Evolutionary conservation across 2,888 invertebrate species (phyloP), one percentile per base, ranked within the genome.

Genomic region (Adelognathus sp.): DNA sequence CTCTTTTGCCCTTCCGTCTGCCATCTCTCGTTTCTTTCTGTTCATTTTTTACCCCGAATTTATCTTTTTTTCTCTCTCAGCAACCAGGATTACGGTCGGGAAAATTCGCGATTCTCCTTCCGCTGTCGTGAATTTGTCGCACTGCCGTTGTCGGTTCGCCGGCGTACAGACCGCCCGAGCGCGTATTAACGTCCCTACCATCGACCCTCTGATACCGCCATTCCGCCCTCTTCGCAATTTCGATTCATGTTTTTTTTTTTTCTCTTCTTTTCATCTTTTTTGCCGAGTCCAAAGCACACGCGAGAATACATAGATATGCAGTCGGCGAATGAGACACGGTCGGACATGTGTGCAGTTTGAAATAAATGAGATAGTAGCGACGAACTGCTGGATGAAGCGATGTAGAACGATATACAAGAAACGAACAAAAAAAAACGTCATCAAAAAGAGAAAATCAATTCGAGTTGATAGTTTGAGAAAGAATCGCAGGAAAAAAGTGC

Each of bases 81-180:
- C 39, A 24, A 56, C 29, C 58, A 46, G 74, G 66, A 79, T 79
- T 79, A 79, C 79, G 74, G 61, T 79, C 36, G 79, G 74, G 50
- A 33, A 79, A 79, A 71, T 79, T 74, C 71, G 75, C 74, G 74
- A 75, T 60, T 70, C 66, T 70, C 71, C 74, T 79, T 79, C 75
- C 75, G 66, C 74, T 66, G 64, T 71, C 74, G 74, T 70, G 74
- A 66, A 74, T 74, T 74, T 79, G 78, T 79, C 78, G 74, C 74
- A 79, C 64, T 79, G 78, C 78, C 74, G 78, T 78, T 78, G 69
- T 78, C 78, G 74, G 60, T 67, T 52, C 58, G 52, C 36, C 24
- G 18, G 31, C 39, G 58, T 11, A n/a, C 50, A n/a, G 46, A 33
- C 73, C 9, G 46, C 18, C 6, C 64, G 6, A 9, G 27, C 24